Evolutionary conservation across 2,797 vertebrate genomes (phyloP).

Genomic region (Novumbra hubbsi): DNA sequence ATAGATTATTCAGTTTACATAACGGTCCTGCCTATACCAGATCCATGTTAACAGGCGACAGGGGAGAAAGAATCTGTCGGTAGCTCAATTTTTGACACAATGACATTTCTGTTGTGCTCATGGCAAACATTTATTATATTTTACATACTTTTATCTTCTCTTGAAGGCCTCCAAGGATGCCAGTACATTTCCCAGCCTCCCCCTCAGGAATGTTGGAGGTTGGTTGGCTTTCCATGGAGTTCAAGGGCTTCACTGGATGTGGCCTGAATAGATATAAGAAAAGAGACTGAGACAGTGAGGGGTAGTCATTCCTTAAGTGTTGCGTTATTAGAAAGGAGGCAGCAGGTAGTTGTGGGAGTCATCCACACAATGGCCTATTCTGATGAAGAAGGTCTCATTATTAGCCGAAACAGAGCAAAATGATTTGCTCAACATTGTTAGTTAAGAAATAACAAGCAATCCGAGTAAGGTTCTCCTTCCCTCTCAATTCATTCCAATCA

Average conservation of each 20-base stretch:
- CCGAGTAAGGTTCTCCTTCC: background rate
- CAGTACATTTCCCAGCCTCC: conserved; percentile 36
- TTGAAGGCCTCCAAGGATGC: conserved; percentile 30
- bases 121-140: no score
- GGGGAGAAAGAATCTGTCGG: background rate
- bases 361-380: background rate
- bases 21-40: background rate
- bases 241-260: conserved; percentile 91
- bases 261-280: conserved; percentile 68
- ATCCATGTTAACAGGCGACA: background rate
- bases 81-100: background rate
- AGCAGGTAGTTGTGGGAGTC: conserved; percentile 2
- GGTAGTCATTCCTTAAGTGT: background rate
- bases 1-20: background rate
- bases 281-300: background rate
- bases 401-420: background rate
- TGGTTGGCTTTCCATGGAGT: conserved; percentile 64
- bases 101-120: background rate
- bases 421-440: background rate
- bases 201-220: conserved; percentile 50
- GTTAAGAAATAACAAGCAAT: background rate
- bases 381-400: background rate
- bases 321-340: background rate
- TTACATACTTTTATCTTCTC: conserved; percentile 56
- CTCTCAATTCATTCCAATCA: background rate